Conservation (phyloP, 1,140 invertebrate species). For the Propsilocerus akamusi region DNA sequence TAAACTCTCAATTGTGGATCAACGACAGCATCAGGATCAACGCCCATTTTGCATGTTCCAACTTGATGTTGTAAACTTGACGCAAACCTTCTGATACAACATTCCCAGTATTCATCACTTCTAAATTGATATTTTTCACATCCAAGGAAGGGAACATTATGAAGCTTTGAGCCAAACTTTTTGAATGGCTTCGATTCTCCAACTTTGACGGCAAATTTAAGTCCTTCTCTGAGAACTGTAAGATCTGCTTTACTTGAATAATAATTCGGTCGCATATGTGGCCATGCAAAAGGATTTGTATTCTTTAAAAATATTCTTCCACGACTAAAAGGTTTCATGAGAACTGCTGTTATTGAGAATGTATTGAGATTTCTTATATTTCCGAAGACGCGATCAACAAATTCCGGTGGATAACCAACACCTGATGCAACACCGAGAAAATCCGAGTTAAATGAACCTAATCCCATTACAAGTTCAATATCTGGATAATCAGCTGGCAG, state of each 20-base stretch:
- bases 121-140: constrained; percentile 44
- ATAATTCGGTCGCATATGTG: constrained; percentile 61
- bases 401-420: constrained; percentile 39
- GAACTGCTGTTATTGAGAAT: constrained; percentile 46
- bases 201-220: constrained; percentile 46
- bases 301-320: constrained; percentile 45
- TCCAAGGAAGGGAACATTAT: constrained; percentile 40
- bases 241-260: constrained; percentile 46
- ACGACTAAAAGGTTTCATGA: constrained; percentile 53
- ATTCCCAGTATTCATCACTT: constrained; percentile 55
- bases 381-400: constrained; percentile 35
- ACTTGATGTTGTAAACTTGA: constrained; percentile 59
- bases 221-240: constrained; percentile 44
- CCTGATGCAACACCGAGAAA: constrained; percentile 54
- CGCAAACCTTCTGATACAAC: constrained; percentile 41
- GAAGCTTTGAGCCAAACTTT: constrained; percentile 36
- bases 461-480: constrained; percentile 56
- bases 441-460: constrained; percentile 47
- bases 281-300: constrained; percentile 49
- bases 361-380: constrained; percentile 25
- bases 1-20: constrained; percentile 50
- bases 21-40: constrained; percentile 53
- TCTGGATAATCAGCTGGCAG: constrained; percentile 36
- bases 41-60: constrained; percentile 64
- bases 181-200: constrained; percentile 38